phyloP scores from a whole-genome alignment of 2,888 invertebrate genomes.

The Ametastegia equiseti region DNA sequence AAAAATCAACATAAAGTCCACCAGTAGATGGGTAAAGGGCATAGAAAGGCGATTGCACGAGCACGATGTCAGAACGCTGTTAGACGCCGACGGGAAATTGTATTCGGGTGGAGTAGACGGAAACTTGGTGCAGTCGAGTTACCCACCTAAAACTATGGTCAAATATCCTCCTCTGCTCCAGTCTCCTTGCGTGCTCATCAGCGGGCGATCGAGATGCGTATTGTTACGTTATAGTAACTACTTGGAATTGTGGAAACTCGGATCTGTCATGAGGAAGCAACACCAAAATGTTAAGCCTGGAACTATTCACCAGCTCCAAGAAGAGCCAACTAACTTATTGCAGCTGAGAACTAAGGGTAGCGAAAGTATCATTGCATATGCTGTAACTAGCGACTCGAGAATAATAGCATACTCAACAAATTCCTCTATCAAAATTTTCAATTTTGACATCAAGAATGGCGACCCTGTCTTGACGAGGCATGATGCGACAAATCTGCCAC shows the following conservation, averaged over 20 bases:
- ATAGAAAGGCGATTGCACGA: constrained; percentile 89
- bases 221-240: constrained; percentile 79
- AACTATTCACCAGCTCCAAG: constrained; percentile 62
- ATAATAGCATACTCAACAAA: constrained; percentile 88
- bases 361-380: constrained; percentile 84
- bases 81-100: constrained; percentile 81
- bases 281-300: constrained; percentile 61
- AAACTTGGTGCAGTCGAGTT: constrained; percentile 85
- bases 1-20: constrained; percentile 79
- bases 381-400: constrained; percentile 84
- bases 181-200: constrained; percentile 78
- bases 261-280: constrained; percentile 68
- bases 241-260: constrained; percentile 83
- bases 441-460: constrained; percentile 79
- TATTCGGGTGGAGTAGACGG: constrained; percentile 91
- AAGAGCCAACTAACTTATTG: constrained; percentile 83
- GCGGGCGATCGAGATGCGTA: constrained; percentile 78
- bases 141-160: constrained; percentile 82
- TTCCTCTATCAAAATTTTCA: constrained; percentile 82
- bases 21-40: constrained; percentile 89
- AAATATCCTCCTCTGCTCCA: constrained; percentile 87
- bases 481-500: constrained; percentile 63
- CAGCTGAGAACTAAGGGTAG: constrained; percentile 82
- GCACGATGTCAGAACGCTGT: constrained; percentile 90
- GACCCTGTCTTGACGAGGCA: constrained; percentile 65